Evolutionary conservation across 1,140 invertebrate species (phyloP), one percentile per base, ranked within the genome.

Genomic region (Oppia nitens): DNA sequence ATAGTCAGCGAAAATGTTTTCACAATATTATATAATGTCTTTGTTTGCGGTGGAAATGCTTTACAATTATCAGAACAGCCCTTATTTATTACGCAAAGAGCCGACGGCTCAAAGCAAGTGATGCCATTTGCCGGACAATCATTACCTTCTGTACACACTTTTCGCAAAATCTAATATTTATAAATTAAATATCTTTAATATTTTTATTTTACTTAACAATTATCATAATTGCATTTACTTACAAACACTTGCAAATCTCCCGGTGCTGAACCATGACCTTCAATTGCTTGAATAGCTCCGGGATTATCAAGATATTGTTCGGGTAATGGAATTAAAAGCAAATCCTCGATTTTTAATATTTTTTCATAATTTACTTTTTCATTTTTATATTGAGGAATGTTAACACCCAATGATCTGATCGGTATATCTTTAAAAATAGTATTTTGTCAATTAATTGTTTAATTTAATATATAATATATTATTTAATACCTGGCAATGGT

Each of bases 401-500:
- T 55, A n/a, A 55, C 29, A 32, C 62, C 62, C 9, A 63, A 26
- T n/a, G 47, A 25, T 21, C 47, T 62, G n/a, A 55, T 47, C n/a
- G 47, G 54, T 32, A 63, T 45, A 53, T 63, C 61, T 62, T 25
- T 21, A 60, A 60, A 52, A 28, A 28, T 24, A 45, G 17, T 40
- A 40, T 40, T 9, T 40, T 17, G 6, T 40, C 32, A 9, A 17
- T 40, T 40, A 9, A 40, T 6, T 40, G 6, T 40, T 40, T 40
- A 40, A 9, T 40, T 40, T 40, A 17, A 40, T 40, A 40, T 40
- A 40, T 9, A 9, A 9, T 40, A 17, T 17, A 40, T 2, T 3
- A 24, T 20, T 28, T n/a, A 23, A 3, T 60, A 65, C 64, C 63
- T 58, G 63, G 62, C 23, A 64, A 24, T 23, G 57, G 58, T 51